A percentile compares a stretch with the other conserved stretches of the same genome.
phyloP scores from a whole-genome alignment of 1,140 invertebrate genomes.

The Zaprionus nigranus region DNA sequence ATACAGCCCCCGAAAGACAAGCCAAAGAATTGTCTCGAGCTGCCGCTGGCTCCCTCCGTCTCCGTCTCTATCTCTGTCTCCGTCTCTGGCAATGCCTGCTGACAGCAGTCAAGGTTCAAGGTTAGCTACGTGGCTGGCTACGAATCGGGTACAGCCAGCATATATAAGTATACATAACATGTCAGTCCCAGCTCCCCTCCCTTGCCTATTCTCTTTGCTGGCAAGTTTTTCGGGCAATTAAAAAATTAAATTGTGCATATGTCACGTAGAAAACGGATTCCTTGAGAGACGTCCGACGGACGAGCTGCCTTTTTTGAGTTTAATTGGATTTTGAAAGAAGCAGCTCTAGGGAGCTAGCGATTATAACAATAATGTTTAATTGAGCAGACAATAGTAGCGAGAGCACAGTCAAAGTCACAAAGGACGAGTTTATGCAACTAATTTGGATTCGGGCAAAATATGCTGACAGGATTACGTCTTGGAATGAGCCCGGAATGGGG shows the following conservation, averaged over 20 bases:
- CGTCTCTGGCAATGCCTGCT: constrained; percentile 14
- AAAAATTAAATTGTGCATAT: constrained; percentile 79
- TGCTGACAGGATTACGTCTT: constrained; percentile 13
- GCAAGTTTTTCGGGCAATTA: constrained; percentile 74
- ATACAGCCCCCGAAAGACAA: constrained; percentile 48
- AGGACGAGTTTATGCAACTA: constrained; percentile 24
- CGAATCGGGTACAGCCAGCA: constrained; percentile 4
- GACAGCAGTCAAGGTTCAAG: constrained; percentile 60
- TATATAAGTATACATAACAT: constrained; percentile 8
- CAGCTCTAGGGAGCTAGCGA: constrained; percentile 25
- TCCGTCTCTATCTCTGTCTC: not conserved
- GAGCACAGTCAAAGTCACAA: constrained; percentile 15
- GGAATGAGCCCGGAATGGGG: not conserved
- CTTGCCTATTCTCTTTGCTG: not conserved
- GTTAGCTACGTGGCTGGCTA: constrained; percentile 57
- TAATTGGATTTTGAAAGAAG: constrained; percentile 74
- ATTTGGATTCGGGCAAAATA: constrained; percentile 15
- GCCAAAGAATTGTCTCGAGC: constrained; percentile 52
- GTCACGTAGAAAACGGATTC: constrained; percentile 58
- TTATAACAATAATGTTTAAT: constrained; percentile 61
- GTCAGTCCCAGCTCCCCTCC: not conserved
- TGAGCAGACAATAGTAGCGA: constrained; percentile 30
- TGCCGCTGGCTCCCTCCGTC: not conserved
- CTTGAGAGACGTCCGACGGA: constrained; percentile 35
- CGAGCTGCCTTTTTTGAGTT: constrained; percentile 63